Percentiles rank a stretch among this genome's conserved stretches.
phyloP scores from a whole-genome alignment of 2,113 vertebrate species.

The Bujurquina vittata region DNA sequence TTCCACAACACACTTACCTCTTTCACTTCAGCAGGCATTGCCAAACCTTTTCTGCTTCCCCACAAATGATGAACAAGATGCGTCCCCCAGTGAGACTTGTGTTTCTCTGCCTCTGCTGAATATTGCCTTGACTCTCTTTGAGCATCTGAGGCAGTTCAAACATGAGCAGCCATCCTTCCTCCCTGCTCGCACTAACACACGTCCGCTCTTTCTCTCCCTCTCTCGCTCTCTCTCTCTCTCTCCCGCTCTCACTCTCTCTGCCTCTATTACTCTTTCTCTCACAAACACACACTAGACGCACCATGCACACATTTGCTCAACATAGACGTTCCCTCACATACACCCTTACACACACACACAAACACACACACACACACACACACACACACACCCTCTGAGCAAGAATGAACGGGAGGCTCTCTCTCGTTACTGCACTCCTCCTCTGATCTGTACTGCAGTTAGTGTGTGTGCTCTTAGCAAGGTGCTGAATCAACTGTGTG shows the following conservation, averaged over 20 bases:
- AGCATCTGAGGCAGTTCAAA: slow-evolving; percentile 73
- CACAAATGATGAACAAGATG: slow-evolving; percentile 61
- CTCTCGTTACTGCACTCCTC: slow-evolving; percentile 60
- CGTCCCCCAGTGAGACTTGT: slow-evolving; percentile 60
- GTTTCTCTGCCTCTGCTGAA: slow-evolving; percentile 41
- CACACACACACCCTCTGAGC: slow-evolving; percentile 15
- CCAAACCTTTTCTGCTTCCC: slow-evolving; percentile 67
- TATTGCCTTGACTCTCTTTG: slow-evolving; percentile 52
- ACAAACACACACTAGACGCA: slow-evolving; percentile 55
- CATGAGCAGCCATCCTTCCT: slow-evolving; percentile 78
- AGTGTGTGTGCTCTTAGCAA: slow-evolving; percentile 70
- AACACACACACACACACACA: neutral
- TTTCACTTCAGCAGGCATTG: slow-evolving; percentile 81
- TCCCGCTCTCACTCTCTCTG: slow-evolving; percentile 30
- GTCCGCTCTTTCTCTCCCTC: slow-evolving; percentile 47
- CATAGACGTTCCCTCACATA: slow-evolving; percentile 39
- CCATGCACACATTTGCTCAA: slow-evolving; percentile 66
- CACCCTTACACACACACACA: slow-evolving; percentile 12
- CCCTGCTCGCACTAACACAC: slow-evolving; percentile 71
- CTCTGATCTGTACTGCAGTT: slow-evolving; percentile 72
- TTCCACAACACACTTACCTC: slow-evolving; percentile 78
- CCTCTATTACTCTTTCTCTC: slow-evolving; percentile 44
- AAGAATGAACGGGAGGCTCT: slow-evolving; percentile 24
- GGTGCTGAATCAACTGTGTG: slow-evolving; percentile 75
- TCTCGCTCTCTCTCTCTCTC: slow-evolving; percentile 23